These are phyloP conservation scores for Tenualosa ilisha DNA, from an alignment of 2,797 vertebrate species.

Conservation along the genomic window DNA sequence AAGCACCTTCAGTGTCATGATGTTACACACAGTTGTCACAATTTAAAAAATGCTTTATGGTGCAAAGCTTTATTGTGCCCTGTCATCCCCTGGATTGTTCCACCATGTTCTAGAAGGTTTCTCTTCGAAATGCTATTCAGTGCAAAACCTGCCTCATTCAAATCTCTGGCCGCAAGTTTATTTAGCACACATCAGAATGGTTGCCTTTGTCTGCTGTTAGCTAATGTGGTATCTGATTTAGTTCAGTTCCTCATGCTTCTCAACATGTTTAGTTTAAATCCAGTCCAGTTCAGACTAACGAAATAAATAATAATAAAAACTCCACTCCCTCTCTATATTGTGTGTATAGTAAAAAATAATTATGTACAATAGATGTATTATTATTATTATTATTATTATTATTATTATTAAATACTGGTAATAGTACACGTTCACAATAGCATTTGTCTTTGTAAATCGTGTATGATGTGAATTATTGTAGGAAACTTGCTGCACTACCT, in stretches of 20 bases:
- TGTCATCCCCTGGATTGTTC: background rate
- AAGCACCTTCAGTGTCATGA: slow-evolving; percentile 2
- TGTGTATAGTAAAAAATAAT: background rate
- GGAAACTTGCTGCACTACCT: background rate
- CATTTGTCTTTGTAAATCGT: background rate
- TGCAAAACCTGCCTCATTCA: slow-evolving; percentile 5
- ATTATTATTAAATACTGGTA: background rate
- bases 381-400: background rate
- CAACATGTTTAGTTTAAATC: slow-evolving; percentile 11
- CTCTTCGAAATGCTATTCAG: background rate
- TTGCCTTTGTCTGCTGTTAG: slow-evolving; percentile 25
- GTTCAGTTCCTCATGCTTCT: slow-evolving; percentile 20
- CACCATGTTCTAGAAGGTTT: background rate
- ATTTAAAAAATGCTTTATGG: background rate
- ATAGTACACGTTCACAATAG: background rate
- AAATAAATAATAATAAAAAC: slow-evolving; percentile 24
- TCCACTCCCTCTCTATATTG: background rate
- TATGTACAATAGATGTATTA: background rate
- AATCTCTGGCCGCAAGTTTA: slow-evolving; percentile 5
- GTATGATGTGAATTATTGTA: background rate
- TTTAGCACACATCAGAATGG: slow-evolving; percentile 7
- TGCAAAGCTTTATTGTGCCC: slow-evolving; percentile 8
- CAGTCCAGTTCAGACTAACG: slow-evolving; percentile 15
- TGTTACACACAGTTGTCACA: background rate
- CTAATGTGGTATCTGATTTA: slow-evolving; percentile 23